A percentile compares a stretch with the other conserved stretches of the same genome.
phyloP scores from a whole-genome alignment of 2,113 vertebrate species.

The Platichthys stellatus region DNA sequence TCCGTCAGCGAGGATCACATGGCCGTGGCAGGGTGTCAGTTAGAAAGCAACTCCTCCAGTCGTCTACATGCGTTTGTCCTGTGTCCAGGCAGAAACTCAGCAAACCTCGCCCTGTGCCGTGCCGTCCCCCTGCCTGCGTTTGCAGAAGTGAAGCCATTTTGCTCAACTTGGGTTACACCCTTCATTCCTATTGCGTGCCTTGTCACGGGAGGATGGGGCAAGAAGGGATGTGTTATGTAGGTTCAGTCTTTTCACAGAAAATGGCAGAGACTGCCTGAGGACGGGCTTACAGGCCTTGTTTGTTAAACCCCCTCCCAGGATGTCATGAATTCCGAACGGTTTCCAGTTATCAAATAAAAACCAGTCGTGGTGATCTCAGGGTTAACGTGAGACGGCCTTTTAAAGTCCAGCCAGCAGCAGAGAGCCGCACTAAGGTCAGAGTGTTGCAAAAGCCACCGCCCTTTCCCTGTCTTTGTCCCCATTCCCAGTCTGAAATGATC shows the following conservation, averaged over 20 bases:
- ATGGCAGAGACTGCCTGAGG: slow-evolving; percentile 31
- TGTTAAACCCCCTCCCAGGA: slow-evolving; percentile 33
- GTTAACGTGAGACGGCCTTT: slow-evolving; percentile 55
- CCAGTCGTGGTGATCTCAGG: slow-evolving; percentile 20
- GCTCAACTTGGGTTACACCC: slow-evolving; percentile 78
- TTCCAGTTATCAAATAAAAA: slow-evolving; percentile 10
- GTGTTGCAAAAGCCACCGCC: slow-evolving; percentile 67
- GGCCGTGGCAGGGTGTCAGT: slow-evolving; percentile 48
- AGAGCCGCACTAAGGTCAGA: slow-evolving; percentile 48
- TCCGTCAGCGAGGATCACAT: slow-evolving; percentile 65
- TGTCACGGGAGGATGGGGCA: slow-evolving; percentile 63
- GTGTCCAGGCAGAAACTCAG: slow-evolving; percentile 10
- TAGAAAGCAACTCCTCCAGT: slow-evolving; percentile 37
- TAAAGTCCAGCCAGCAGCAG: slow-evolving; percentile 42
- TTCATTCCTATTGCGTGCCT: slow-evolving; percentile 71
- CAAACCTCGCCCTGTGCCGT: background rate
- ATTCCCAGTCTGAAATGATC: slow-evolving; percentile 65
- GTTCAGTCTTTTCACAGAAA: background rate
- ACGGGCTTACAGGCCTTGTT: slow-evolving; percentile 46
- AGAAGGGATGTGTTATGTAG: slow-evolving; percentile 60
- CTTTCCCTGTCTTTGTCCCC: slow-evolving; percentile 68
- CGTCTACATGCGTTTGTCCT: slow-evolving; percentile 22
- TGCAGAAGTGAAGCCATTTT: slow-evolving; percentile 78
- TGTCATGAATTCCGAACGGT: slow-evolving; percentile 33
- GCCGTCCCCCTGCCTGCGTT: background rate